phyloP scores from a whole-genome alignment of 2,113 vertebrate species.

The Rhodinocichla rosea region DNA sequence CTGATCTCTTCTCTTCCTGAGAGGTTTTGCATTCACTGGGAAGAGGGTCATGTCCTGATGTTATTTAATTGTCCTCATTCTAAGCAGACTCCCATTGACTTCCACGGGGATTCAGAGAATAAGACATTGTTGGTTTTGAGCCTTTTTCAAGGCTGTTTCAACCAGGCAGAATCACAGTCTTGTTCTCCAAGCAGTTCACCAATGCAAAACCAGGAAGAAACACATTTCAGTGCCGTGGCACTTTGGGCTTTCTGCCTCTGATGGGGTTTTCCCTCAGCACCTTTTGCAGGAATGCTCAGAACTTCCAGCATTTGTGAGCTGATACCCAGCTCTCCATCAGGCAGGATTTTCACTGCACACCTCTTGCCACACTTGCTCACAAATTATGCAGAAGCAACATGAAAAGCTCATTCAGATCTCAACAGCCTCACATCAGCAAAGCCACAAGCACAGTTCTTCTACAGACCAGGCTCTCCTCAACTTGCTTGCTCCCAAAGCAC shows the following conservation, averaged over 20 bases:
- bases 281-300: background rate
- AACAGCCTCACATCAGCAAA: background rate
- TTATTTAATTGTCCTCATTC: background rate
- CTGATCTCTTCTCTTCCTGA: background rate
- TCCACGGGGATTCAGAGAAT: background rate
- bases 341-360: background rate
- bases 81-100: background rate
- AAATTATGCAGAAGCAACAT: background rate
- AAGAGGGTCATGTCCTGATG: background rate
- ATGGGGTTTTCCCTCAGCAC: background rate
- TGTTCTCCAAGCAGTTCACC: background rate
- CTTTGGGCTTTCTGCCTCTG: background rate
- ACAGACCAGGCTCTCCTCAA: background rate
- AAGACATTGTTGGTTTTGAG: background rate
- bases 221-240: rapidly evolving
- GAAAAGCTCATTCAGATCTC: background rate
- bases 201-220: background rate
- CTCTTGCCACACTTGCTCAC: background rate
- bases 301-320: background rate
- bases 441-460: background rate
- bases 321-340: background rate
- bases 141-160: background rate
- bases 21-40: background rate
- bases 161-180: background rate
- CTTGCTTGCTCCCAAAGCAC: background rate